phyloP scores from a whole-genome alignment of 1,140 invertebrate species.

The Panagrolaimus sp. region DNA sequence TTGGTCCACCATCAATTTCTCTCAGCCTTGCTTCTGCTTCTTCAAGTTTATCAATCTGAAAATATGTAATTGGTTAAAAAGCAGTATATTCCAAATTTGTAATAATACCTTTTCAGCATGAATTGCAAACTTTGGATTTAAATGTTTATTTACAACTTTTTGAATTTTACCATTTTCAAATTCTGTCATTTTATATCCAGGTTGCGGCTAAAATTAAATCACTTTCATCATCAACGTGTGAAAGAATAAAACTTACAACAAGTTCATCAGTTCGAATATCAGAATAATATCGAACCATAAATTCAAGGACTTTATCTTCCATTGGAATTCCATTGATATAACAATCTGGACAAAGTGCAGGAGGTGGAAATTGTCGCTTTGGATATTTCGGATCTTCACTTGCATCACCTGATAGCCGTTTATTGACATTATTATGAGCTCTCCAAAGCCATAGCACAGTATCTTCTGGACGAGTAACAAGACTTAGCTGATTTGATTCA shows the following conservation, averaged over 20 bases:
- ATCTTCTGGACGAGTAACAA: conserved; percentile 65
- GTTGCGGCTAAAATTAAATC: conserved; percentile 33
- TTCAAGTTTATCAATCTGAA: conserved; percentile 51
- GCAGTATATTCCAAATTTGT: neutral
- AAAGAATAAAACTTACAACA: conserved; percentile 34
- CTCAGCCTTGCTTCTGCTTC: conserved; percentile 42
- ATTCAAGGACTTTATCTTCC: conserved; percentile 45
- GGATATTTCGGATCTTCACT: conserved; percentile 83
- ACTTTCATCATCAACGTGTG: conserved; percentile 16
- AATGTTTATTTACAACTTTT: conserved; percentile 41
- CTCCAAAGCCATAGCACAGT: conserved; percentile 86
- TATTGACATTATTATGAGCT: conserved; percentile 87
- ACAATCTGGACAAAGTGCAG: conserved; percentile 64
- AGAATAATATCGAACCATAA: conserved; percentile 48
- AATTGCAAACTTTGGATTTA: conserved; percentile 51
- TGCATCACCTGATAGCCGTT: conserved; percentile 72
- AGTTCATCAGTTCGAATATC: conserved; percentile 46
- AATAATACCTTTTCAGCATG: conserved; percentile 40
- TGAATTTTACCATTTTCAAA: conserved; percentile 51
- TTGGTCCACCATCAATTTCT: conserved; percentile 35
- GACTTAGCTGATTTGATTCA: conserved; percentile 62
- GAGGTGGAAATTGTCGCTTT: conserved; percentile 83
- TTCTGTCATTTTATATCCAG: conserved; percentile 48
- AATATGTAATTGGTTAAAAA: neutral
- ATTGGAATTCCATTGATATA: conserved; percentile 36